Percentiles rank a stretch among this genome's conserved stretches.
phyloP scores from a whole-genome alignment of 2,888 invertebrate genomes.

The Pterostichus madidus region DNA sequence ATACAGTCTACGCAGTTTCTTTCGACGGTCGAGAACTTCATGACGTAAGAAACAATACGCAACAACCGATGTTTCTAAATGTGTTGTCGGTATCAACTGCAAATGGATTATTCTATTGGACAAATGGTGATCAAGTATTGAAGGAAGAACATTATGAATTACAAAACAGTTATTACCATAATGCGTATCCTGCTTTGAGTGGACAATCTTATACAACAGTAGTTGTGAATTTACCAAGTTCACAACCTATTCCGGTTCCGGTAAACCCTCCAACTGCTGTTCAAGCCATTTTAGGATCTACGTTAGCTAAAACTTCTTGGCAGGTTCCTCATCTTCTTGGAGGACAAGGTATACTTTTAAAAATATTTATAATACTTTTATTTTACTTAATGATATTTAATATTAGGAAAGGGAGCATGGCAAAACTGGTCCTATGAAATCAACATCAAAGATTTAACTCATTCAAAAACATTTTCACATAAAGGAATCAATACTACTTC shows the following conservation, averaged over 20 bases:
- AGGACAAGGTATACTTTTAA: slow-evolving; percentile 87
- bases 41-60: slow-evolving; percentile 87
- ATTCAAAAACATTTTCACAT: slow-evolving; percentile 75
- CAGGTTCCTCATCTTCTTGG: slow-evolving; percentile 87
- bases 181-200: slow-evolving; percentile 82
- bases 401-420: slow-evolving; percentile 81
- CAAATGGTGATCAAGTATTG: slow-evolving; percentile 87
- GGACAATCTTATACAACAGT: slow-evolving; percentile 75
- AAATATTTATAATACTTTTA: too few species aligned
- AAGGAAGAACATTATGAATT: slow-evolving; percentile 88
- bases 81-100: slow-evolving; percentile 88
- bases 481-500: slow-evolving; percentile 81
- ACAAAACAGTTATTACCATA: slow-evolving; percentile 87
- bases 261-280: slow-evolving; percentile 88
- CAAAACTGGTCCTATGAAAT: slow-evolving; percentile 90
- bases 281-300: slow-evolving; percentile 89
- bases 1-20: slow-evolving; percentile 89
- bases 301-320: slow-evolving; percentile 90
- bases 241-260: slow-evolving; percentile 89
- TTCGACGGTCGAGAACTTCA: slow-evolving; percentile 89
- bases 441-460: slow-evolving; percentile 81
- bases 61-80: slow-evolving; percentile 86
- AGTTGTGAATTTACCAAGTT: slow-evolving; percentile 82
- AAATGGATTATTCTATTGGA: slow-evolving; percentile 92
- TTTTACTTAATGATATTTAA: slow-evolving; percentile 15